A percentile compares a stretch with the other conserved stretches of the same genome.
Conservation (phyloP, 2,113 vertebrate species). For the Toxotes jaculatrix region DNA sequence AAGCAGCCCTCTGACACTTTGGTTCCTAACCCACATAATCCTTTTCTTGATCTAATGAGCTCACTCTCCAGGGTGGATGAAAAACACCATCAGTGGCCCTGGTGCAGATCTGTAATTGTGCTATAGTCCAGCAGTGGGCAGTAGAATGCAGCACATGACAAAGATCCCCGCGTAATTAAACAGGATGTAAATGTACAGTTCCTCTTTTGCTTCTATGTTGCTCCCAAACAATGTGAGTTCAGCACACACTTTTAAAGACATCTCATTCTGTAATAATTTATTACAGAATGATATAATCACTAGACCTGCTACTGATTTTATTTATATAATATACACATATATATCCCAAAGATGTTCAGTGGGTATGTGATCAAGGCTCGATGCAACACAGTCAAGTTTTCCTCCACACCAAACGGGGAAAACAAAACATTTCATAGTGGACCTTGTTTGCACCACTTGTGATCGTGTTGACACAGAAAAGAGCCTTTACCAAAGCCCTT, state of each 20-base stretch:
- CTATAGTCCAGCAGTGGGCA: constrained; percentile 51
- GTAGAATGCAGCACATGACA: constrained; percentile 11
- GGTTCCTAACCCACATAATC: neutral
- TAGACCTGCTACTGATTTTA: neutral
- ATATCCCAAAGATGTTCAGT: neutral
- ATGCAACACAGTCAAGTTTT: neutral
- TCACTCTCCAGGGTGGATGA: neutral
- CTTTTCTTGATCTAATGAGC: neutral
- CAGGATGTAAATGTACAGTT: constrained; percentile 13
- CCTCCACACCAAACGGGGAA: neutral
- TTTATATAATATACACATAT: no score
- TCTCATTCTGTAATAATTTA: neutral
- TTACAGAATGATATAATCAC: no score
- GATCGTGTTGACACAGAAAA: neutral
- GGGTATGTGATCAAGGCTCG: neutral
- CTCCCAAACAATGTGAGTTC: neutral
- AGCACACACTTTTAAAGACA: neutral
- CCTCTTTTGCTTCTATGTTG: neutral
- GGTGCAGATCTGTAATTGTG: neutral
- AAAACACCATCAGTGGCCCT: neutral
- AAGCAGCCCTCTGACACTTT: neutral
- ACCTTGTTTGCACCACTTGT: neutral
- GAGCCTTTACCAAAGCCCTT: neutral
- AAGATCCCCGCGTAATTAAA: neutral
- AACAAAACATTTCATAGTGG: neutral